Evolutionary conservation across 2,888 invertebrate species (phyloP).

Genomic region (Camptogramma bilineatum): DNA sequence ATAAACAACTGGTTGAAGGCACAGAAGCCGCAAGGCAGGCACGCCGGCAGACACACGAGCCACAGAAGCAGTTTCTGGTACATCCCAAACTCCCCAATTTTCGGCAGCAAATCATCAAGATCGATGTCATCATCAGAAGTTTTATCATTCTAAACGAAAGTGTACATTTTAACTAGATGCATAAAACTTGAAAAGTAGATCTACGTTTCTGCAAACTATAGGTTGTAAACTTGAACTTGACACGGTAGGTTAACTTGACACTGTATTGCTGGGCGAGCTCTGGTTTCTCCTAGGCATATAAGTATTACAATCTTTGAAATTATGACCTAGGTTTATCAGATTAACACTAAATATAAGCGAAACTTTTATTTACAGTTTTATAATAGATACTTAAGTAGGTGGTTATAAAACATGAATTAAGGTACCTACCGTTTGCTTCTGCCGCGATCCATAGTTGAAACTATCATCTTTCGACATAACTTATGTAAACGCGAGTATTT

Average conservation of each 20-base stretch:
- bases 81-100: constrained; percentile 95
- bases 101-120: constrained; percentile 93
- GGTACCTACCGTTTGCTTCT: constrained; percentile 59
- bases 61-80: constrained; percentile 94
- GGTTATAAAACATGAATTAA: background rate
- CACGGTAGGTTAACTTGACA: constrained; percentile 32
- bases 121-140: constrained; percentile 84
- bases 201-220: background rate
- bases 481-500: constrained; percentile 38
- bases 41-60: constrained; percentile 95
- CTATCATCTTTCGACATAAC: constrained; percentile 61
- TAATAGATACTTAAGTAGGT: too few species aligned
- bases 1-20: constrained; percentile 97
- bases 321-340: background rate
- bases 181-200: background rate
- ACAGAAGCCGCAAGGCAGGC: constrained; percentile 95
- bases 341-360: background rate
- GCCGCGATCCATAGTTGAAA: constrained; percentile 58
- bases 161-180: background rate
- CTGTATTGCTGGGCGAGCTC: constrained; percentile 11
- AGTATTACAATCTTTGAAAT: background rate
- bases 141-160: constrained; percentile 32
- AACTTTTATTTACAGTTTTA: background rate
- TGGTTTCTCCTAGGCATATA: background rate
- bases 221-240: constrained; percentile 27